Evolutionary conservation across 2,113 vertebrate genomes (phyloP), one percentile per base, ranked within the genome.

Genomic region (Dolichotis patagonum): DNA sequence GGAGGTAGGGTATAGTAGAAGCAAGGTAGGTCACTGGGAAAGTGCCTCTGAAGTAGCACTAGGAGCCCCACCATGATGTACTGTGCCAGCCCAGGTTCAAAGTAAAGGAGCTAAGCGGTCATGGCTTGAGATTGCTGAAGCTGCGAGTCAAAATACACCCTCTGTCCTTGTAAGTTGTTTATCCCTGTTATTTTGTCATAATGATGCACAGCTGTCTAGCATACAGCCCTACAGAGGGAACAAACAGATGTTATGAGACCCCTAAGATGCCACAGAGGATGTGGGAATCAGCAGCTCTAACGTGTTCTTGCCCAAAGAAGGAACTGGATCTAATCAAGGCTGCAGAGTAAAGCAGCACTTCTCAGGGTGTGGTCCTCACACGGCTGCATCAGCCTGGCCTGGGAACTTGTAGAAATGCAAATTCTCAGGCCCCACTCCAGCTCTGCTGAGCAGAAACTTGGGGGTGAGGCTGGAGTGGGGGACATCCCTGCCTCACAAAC

Each of bases 291-390:
- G 54, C 93, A 62, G 32, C 54, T 62, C 8, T 7, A 7, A 46
- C 46, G n/a, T 5, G 1, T 9, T 73, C 54, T 46, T 85, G 62
- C 22, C 1, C 8, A 85, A 38, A 90, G 75, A 43, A 85, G 46
- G 35, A 71, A 30, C 46, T 11, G 3, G 75, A 35, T 38, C 62
- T n/a, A 20, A 32, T 7, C 14, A n/a, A 35, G 69, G 54, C 35
- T 24, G n/a, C 2, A 62, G 24, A 30, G 30, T 7, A 17, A 1
- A 65, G 52, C 43, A 52, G 35, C 0, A 0, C n/a, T 65, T 60
- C 84, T 41, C 20, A 19, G 62, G 1, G 80, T 22, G 49, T 54
- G 69, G 87, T 16, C 28, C 67, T 17, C 38, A 80, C 9, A 16
- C 10, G 32, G 77, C 65, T 7, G 49, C 82, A 49, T 5, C 22